Conservation (phyloP, 2,888 invertebrate genomes). For the Sminthurides aquaticus region DNA sequence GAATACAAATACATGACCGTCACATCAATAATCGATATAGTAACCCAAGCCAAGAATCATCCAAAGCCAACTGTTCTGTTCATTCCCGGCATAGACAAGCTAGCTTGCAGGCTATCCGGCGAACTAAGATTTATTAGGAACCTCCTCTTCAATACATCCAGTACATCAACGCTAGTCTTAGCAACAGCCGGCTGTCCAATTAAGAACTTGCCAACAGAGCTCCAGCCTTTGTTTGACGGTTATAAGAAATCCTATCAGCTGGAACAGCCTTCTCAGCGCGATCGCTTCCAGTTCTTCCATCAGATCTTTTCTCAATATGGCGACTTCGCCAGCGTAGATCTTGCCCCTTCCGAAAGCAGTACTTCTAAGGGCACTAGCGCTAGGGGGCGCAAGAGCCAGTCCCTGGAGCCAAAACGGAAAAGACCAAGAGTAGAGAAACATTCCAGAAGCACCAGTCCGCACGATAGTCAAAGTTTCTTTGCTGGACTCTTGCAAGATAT, state of each 20-base stretch:
- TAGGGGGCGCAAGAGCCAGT: background rate
- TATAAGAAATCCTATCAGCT: background rate
- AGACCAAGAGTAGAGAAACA: background rate
- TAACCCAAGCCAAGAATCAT: slow-evolving; percentile 22
- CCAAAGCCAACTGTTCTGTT: slow-evolving; percentile 20
- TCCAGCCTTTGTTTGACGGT: slow-evolving; percentile 16
- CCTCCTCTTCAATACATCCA: slow-evolving; percentile 17
- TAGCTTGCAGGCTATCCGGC: slow-evolving; percentile 7
- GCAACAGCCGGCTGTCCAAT: slow-evolving; percentile 12
- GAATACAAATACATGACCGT: background rate
- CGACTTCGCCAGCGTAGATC: background rate
- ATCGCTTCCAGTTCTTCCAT: slow-evolving; percentile 1
- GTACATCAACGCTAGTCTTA: slow-evolving; percentile 12
- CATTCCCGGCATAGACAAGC: slow-evolving; percentile 21
- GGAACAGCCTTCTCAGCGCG: background rate
- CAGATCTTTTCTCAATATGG: slow-evolving; percentile 2
- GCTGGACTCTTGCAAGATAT: background rate
- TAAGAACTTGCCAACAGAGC: background rate
- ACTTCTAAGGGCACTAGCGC: no score
- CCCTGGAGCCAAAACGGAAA: background rate
- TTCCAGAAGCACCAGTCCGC: no score
- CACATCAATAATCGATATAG: background rate
- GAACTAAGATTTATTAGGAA: slow-evolving; percentile 6
- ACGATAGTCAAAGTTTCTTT: background rate
- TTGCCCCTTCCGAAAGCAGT: background rate